These are phyloP conservation scores for Microtus richardsoni DNA, from an alignment of 2,113 vertebrate genomes.

Conservation along the genomic window DNA sequence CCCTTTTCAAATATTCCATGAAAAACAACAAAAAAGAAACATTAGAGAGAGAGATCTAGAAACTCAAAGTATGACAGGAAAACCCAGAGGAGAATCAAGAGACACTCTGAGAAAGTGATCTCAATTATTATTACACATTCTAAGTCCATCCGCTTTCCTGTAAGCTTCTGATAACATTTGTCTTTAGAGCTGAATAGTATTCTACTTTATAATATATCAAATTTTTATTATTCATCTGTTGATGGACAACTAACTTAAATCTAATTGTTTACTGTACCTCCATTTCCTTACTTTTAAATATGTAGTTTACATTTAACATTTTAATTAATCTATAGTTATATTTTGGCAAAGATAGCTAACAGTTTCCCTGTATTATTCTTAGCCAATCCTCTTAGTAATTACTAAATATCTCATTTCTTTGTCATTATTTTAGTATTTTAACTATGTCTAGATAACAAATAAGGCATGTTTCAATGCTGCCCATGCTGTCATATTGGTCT, in stretches of 20 bases:
- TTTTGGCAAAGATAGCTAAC: conserved; percentile 8
- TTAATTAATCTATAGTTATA: neutral
- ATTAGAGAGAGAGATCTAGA: neutral
- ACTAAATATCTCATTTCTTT: neutral
- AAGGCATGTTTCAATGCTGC: neutral
- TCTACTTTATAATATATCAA: neutral
- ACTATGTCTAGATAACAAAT: neutral
- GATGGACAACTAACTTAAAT: neutral
- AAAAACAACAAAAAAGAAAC: neutral
- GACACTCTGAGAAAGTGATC: neutral
- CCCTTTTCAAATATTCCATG: neutral
- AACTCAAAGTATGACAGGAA: neutral
- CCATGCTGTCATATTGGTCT: neutral
- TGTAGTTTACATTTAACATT: neutral
- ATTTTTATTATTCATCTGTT: neutral
- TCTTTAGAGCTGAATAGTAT: neutral
- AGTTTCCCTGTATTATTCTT: neutral
- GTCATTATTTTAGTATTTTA: neutral
- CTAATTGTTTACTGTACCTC: neutral
- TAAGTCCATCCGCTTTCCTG: neutral
- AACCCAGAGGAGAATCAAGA: neutral
- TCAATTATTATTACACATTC: neutral
- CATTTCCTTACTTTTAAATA: neutral
- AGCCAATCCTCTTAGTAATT: neutral
- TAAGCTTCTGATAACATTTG: neutral